phyloP scores from a whole-genome alignment of 2,113 vertebrate species.

The Chloropsis cyanopogon region DNA sequence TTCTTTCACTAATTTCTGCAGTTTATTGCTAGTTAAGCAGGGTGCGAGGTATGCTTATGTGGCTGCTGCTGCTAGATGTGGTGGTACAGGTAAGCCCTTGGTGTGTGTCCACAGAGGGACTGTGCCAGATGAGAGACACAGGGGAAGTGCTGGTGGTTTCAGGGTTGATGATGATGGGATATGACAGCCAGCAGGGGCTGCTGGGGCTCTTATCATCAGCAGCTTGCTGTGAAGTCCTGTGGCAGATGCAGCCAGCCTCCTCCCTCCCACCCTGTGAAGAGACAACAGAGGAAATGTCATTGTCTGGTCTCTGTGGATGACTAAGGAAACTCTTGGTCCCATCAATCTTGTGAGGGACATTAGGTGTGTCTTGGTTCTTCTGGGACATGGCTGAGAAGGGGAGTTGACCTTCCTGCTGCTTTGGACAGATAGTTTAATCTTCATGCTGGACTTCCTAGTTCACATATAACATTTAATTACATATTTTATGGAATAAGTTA shows the following conservation, averaged over 20 bases:
- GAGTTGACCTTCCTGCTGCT: neutral
- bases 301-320: neutral
- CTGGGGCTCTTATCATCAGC: neutral
- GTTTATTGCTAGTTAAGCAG: neutral
- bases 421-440: neutral
- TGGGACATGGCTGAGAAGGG: neutral
- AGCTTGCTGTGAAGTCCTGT: neutral
- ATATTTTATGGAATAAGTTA: neutral
- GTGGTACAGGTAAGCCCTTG: neutral
- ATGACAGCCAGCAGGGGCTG: neutral
- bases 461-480: neutral
- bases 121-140: neutral
- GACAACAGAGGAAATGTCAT: neutral
- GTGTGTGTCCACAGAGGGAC: neutral
- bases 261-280: neutral
- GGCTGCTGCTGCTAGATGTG: neutral
- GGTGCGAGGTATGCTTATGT: fast-evolving
- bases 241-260: neutral
- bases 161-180: neutral
- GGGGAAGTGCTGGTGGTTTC: neutral
- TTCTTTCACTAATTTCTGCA: neutral
- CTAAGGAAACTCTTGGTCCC: neutral
- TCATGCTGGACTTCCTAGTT: neutral
- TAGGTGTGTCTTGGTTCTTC: neutral
- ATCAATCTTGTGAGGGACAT: neutral